Evolutionary conservation across 2,797 vertebrate genomes (phyloP), one percentile per base, ranked within the genome.

Genomic region (Otolemur crassicaudatus): DNA sequence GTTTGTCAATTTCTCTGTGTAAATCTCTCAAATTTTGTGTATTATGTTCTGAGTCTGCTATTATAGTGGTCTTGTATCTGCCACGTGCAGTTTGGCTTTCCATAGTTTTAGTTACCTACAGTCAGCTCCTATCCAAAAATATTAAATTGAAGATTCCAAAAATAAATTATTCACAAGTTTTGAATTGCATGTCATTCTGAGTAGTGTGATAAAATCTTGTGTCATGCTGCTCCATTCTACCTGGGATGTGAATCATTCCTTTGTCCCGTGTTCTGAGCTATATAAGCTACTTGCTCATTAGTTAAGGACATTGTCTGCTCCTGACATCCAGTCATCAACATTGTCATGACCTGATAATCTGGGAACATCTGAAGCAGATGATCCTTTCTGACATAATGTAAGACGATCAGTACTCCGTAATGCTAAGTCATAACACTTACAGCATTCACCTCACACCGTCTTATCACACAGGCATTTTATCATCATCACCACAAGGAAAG

Each of bases 1-100:
- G 17, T 88, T 73, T 96, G n/a, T 93, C 5, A 76, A 1, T 77
- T 94, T 96, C 43, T 96, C 25, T 82, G 27, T 88, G 19, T 92
- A 60, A 65, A 97, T 95, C 58, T 82, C 14, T 95, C 27, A 80
- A 37, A 58, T 58, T 97, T 96, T 94, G 14, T 40, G 34, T 84
- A 85, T 94, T 95, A 20, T 95, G 37, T 80, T 80, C 92, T 90
- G 60, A 95, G 22, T 63, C 16, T 87, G 4, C 43, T 77, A 31
- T 19, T 61, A n/a, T 6, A n/a, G 17, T 53, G n/a, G 19, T 53
- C 29, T 10, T 19, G 11, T 19, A 49, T 29, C 3, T 19, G 14
- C 65, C 65, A 53, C 22, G 29, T 77, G 27, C 10, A 20, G 75
- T 77, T 77, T 53, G 53, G 75, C 29, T n/a, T 53, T 77, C 29